phyloP scores from a whole-genome alignment of 23 tunicate genomes.

The Corella eumyota region DNA sequence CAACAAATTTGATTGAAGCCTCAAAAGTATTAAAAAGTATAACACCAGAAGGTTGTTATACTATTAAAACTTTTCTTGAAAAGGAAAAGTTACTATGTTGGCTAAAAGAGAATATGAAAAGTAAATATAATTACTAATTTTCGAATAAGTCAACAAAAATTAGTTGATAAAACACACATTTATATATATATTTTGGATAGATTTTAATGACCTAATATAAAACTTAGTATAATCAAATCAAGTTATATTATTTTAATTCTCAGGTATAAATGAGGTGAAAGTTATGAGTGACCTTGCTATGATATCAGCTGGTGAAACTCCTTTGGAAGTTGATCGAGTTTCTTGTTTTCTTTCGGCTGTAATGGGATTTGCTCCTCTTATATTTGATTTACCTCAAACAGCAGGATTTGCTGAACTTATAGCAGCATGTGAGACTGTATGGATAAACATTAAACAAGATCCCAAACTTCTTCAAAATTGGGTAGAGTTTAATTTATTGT shows the following conservation, averaged over 20 bases:
- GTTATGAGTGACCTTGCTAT: slow-evolving; percentile 42
- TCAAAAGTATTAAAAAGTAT: neutral
- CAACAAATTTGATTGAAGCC: neutral
- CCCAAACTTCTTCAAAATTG: slow-evolving; percentile 1
- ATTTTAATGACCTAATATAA: too few species aligned
- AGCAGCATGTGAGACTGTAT: slow-evolving; percentile 2
- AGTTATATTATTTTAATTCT: too few species aligned
- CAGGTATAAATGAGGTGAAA: slow-evolving; percentile 55
- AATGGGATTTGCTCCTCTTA: slow-evolving; percentile 6
- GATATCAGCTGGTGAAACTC: slow-evolving; percentile 50
- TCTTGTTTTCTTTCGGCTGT: slow-evolving; percentile 66
- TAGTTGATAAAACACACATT: too few species aligned
- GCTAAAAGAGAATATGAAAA: slow-evolving; percentile 37
- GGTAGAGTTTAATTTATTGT: neutral
- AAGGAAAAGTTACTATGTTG: slow-evolving; percentile 6
- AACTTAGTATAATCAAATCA: too few species aligned
- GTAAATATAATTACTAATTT: slow-evolving; percentile 5
- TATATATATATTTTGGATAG: too few species aligned
- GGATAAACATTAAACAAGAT: neutral
- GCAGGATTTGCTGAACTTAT: slow-evolving; percentile 2
- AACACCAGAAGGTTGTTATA: neutral
- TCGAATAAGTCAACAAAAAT: neutral
- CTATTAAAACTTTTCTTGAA: slow-evolving; percentile 1
- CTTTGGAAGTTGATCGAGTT: slow-evolving; percentile 55
- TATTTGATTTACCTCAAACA: slow-evolving; percentile 8